Percentiles rank a stretch among this genome's conserved stretches.
Conservation (phyloP, 2,888 invertebrate species). For the Schizotus pectinicornis region DNA sequence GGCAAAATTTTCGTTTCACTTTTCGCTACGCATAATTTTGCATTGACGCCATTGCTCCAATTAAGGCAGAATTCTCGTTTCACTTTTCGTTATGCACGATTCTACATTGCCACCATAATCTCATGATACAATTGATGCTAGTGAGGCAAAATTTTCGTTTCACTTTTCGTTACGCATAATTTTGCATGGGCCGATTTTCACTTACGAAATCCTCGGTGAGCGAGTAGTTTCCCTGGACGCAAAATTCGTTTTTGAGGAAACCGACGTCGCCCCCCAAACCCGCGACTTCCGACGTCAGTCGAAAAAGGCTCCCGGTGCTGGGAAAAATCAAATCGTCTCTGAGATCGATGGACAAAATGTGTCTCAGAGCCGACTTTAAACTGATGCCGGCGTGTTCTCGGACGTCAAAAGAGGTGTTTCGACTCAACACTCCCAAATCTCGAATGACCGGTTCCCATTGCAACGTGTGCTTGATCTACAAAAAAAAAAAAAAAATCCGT, state of each 20-base stretch:
- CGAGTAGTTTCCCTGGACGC: conserved; percentile 65
- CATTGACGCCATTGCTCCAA: too few relatives aligned
- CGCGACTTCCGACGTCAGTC: conserved; percentile 82
- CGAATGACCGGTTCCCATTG: conserved; percentile 89
- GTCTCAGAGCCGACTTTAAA: conserved; percentile 85
- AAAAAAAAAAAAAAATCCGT: conserved; percentile 23
- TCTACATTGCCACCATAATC: too few relatives aligned
- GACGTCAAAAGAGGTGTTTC: conserved; percentile 80
- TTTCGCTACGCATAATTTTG: too few relatives aligned
- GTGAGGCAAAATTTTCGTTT: too few relatives aligned
- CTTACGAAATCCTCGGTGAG: conserved; percentile 67
- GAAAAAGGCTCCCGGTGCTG: conserved; percentile 71
- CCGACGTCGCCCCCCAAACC: conserved; percentile 92
- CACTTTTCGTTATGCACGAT: too few relatives aligned
- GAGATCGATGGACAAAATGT: conserved; percentile 79
- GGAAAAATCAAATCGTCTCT: conserved; percentile 85
- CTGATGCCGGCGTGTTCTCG: conserved; percentile 89
- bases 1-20: too few relatives aligned
- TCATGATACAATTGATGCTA: too few relatives aligned
- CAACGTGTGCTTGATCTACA: conserved; percentile 78
- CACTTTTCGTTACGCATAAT: too few relatives aligned
- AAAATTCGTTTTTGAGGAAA: conserved; percentile 82
- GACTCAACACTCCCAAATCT: conserved; percentile 75
- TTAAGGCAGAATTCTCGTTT: too few relatives aligned
- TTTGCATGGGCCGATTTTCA: conserved; percentile 29